Percentiles rank a stretch among this genome's conserved stretches.
Evolutionary conservation across 2,888 invertebrate genomes (phyloP).

Genomic region (Megaustenia siamemsis): DNA sequence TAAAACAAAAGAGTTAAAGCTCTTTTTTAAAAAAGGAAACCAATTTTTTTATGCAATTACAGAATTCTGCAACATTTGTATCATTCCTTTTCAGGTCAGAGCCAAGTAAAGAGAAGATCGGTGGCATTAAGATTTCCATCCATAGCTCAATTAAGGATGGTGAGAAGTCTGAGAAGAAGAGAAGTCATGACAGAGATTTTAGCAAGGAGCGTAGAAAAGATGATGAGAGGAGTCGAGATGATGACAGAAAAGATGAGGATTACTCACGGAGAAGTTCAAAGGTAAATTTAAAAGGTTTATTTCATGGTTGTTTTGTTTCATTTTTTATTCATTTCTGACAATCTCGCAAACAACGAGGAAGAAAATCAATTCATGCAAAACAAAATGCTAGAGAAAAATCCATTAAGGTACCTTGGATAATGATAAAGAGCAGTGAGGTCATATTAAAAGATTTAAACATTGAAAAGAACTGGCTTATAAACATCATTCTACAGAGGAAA

Average conservation of each 20-base stretch:
- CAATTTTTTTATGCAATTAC: too few relatives aligned
- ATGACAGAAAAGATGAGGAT: slow-evolving; percentile 10
- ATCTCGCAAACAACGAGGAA: too few relatives aligned
- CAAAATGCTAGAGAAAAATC: too few relatives aligned
- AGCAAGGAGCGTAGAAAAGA: slow-evolving; percentile 30
- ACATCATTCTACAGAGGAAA: too few relatives aligned
- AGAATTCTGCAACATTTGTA: too few relatives aligned
- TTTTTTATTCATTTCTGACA: neutral
- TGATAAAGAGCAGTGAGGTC: too few relatives aligned
- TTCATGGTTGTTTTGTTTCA: neutral
- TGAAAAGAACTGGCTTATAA: too few relatives aligned
- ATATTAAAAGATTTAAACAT: too few relatives aligned
- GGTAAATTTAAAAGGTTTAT: neutral
- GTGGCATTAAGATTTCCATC: slow-evolving; percentile 39
- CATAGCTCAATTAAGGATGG: slow-evolving; percentile 37
- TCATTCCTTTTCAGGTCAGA: slow-evolving; percentile 32
- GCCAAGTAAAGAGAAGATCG: slow-evolving; percentile 20
- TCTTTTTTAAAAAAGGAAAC: too few relatives aligned
- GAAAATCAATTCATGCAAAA: too few relatives aligned
- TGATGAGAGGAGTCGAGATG: slow-evolving; percentile 27
- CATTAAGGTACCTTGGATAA: too few relatives aligned
- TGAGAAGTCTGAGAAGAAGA: slow-evolving; percentile 34
- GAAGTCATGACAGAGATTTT: slow-evolving; percentile 23
- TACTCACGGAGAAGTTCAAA: slow-evolving; percentile 32
- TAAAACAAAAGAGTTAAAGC: too few relatives aligned